Evolutionary conservation across 2,113 vertebrate genomes (phyloP).

Genomic region (Poecilia latipinna): DNA sequence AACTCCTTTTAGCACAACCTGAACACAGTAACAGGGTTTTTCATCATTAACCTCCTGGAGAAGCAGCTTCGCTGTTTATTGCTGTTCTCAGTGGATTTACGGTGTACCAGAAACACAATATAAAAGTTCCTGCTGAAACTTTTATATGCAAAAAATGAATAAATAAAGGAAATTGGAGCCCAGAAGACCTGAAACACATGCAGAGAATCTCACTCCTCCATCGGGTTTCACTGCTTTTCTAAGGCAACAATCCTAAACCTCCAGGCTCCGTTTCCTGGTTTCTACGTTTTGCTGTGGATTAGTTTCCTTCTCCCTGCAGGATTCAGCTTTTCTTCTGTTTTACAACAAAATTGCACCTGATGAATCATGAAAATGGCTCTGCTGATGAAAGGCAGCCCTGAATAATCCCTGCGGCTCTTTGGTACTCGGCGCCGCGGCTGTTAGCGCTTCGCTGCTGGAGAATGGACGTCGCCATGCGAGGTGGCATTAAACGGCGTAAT

Average conservation of each 20-base stretch:
- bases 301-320: slow-evolving; percentile 8
- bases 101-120: too few relatives aligned
- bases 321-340: slow-evolving; percentile 10
- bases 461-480: slow-evolving; percentile 36
- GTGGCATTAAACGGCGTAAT: slow-evolving; percentile 47
- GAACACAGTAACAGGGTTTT: too few relatives aligned
- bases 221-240: not conserved
- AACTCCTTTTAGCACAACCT: too few relatives aligned
- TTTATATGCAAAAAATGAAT: too few relatives aligned
- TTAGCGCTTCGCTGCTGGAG: slow-evolving; percentile 39
- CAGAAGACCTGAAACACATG: not conserved
- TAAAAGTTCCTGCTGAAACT: too few relatives aligned
- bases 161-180: too few relatives aligned
- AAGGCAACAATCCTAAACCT: not conserved
- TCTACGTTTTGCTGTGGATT: slow-evolving; percentile 22
- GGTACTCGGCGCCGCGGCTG: slow-evolving; percentile 38
- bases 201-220: not conserved
- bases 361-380: slow-evolving; percentile 43
- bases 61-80: too few relatives aligned
- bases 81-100: too few relatives aligned
- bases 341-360: slow-evolving; percentile 37
- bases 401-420: slow-evolving; percentile 50
- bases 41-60: too few relatives aligned
- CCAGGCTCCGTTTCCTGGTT: slow-evolving; percentile 2
- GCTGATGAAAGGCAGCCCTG: slow-evolving; percentile 46